Base-by-base conservation (phyloP, 92 coral and sea anemone genomes). In the Parazoanthus darwini region DNA sequence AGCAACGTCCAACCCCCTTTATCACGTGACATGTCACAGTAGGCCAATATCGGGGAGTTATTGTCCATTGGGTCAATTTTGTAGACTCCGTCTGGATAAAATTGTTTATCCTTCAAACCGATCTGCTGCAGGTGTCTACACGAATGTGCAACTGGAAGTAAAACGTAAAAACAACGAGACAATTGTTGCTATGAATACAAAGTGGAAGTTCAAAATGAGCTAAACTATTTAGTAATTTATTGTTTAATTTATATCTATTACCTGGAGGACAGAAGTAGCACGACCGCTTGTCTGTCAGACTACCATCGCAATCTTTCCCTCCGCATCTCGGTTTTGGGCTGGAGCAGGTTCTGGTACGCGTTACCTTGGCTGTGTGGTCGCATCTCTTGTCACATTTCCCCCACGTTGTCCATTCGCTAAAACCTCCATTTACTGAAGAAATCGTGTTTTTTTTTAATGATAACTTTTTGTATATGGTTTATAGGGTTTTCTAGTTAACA, bases 21-120 rank as follows among this genome's bases (percentile, higher is more conserved):
- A 78, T 95, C 96, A 86, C 98, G 96, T 85, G 98, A 91, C 96
- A 95, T 91, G 89, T 95, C 98, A 80, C 98, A 95, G 84, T 90
- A 93, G 7, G 88, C 89, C 81, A 42, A n/a, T 33, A 94, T 81
- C 58, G 93, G 92, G 72, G 89, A 78, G 26, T 82, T 63, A 1
- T 48, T 54, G 18, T 93, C 96, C 33, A 35, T 77, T 3, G 98
- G 94, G 26, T 91, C 89, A 33, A 95, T 95, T 78, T 79, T 90
- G 93, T 94, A 94, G 18, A 94, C 86, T 2, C 93, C 98, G 44
- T 94, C 96, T 0, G 94, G 94, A 56, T 89, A 86, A 3, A 39
- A 0, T 37, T 83, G 80, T 82, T 93, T 88, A 43, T 85, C 59
- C 56, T 85, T 80, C 26, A 56, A 51, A 48, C 87, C 87, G 15